A percentile compares a stretch with the other conserved stretches of the same genome.
Evolutionary conservation across 1,140 invertebrate species (phyloP).

Genomic region (Drosophila kurseongensis): DNA sequence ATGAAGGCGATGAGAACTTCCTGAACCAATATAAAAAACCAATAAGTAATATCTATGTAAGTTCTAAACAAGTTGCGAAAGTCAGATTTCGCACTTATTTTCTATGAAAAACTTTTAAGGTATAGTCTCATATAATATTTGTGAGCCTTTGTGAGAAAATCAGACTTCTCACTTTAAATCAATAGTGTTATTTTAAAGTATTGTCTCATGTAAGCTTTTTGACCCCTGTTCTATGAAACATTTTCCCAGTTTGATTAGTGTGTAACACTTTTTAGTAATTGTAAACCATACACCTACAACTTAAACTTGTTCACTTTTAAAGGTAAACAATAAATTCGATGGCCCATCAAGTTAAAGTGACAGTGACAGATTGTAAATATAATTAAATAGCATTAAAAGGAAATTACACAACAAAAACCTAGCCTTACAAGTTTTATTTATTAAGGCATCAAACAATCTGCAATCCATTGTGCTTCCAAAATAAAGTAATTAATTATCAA

Average conservation of each 20-base stretch:
- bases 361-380: background rate
- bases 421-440: background rate
- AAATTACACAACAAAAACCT: background rate
- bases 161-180: background rate
- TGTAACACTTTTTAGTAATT: conserved; percentile 1
- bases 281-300: conserved; percentile 1
- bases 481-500: conserved; percentile 27
- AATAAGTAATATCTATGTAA: no score
- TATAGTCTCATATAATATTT: no score
- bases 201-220: background rate
- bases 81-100: background rate
- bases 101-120: no score
- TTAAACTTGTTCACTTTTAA: background rate
- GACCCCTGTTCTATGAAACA: background rate
- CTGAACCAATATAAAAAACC: background rate
- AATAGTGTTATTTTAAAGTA: background rate
- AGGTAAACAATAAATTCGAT: background rate
- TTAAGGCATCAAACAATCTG: conserved; percentile 12
- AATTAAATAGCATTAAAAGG: background rate
- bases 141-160: background rate
- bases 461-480: conserved; percentile 10
- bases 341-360: background rate
- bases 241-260: background rate
- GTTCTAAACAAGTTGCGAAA: background rate
- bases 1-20: background rate